Conservation (phyloP, 2,888 invertebrate genomes). For the Pollenia griseotomentosa region DNA sequence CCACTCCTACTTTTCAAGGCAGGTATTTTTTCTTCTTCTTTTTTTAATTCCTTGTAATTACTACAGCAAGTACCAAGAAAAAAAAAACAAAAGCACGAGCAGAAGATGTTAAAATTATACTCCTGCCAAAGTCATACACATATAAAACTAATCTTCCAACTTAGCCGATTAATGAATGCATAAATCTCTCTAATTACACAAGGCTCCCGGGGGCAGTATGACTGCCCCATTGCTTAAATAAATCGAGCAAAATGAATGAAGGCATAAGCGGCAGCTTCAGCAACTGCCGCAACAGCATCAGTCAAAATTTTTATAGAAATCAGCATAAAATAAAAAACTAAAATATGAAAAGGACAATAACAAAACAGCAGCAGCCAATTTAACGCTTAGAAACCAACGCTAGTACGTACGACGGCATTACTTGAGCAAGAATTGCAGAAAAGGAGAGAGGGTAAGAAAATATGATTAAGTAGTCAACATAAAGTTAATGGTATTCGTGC, state of each 20-base stretch:
- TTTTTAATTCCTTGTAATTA: conserved; percentile 56
- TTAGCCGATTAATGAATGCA: conserved; percentile 78
- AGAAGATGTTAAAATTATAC: conserved; percentile 60
- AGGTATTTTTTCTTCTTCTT: conserved; percentile 31
- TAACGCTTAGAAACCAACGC: conserved; percentile 38
- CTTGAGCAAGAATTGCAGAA: conserved; percentile 17
- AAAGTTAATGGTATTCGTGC: conserved; percentile 75
- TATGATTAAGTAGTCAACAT: conserved; percentile 75
- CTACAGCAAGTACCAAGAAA: conserved; percentile 46
- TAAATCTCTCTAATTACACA: conserved; percentile 77
- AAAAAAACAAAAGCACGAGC: conserved; percentile 8
- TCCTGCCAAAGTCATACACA: conserved; percentile 66
- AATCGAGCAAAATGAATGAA: conserved; percentile 61
- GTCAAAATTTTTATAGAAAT: conserved; percentile 28
- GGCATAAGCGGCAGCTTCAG: conserved; percentile 24
- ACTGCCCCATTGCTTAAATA: conserved; percentile 66
- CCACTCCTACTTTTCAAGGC: conserved; percentile 45
- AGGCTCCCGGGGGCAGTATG: conserved; percentile 67
- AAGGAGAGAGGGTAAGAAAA: conserved; percentile 36
- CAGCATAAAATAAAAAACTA: conserved; percentile 40
- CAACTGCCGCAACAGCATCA: conserved; percentile 17
- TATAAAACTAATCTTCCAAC: conserved; percentile 76
- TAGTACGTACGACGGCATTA: neutral
- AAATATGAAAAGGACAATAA: conserved; percentile 57
- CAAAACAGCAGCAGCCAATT: conserved; percentile 19